A percentile compares a stretch with the other conserved stretches of the same genome.
Evolutionary conservation across 2,888 invertebrate genomes (phyloP).

Genomic region (Ormyrus thymus): DNA sequence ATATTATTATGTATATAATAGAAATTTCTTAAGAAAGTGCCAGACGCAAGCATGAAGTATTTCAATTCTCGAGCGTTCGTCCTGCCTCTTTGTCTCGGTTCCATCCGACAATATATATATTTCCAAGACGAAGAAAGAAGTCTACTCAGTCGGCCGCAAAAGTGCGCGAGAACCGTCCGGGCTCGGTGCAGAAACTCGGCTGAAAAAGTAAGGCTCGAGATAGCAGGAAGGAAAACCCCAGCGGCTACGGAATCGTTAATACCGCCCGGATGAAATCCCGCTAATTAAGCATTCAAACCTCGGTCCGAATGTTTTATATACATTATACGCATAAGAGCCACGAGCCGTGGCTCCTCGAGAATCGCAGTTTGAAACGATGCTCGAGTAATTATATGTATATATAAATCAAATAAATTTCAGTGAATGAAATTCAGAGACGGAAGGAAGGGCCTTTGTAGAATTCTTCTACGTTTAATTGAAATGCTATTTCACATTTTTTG

Average conservation of each 20-base stretch:
- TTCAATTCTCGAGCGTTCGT: not conserved
- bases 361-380: conserved; percentile 9
- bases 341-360: no score
- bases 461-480: no score
- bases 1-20: no score
- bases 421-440: no score
- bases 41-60: no score
- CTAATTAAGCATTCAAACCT: conserved; percentile 63
- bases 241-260: conserved; percentile 57
- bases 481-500: no score
- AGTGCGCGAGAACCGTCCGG: conserved; percentile 9
- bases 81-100: conserved; percentile 6
- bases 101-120: not conserved
- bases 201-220: not conserved
- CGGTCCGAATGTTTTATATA: conserved; percentile 29
- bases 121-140: conserved; percentile 23
- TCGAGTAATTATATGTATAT: conserved; percentile 20
- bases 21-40: no score
- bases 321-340: not conserved
- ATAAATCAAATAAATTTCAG: conserved; percentile 20
- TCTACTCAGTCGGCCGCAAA: not conserved
- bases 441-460: no score
- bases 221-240: not conserved
- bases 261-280: conserved; percentile 54
- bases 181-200: not conserved